phyloP scores from a whole-genome alignment of 2,888 invertebrate species.

The Drosophila nr. fundita region DNA sequence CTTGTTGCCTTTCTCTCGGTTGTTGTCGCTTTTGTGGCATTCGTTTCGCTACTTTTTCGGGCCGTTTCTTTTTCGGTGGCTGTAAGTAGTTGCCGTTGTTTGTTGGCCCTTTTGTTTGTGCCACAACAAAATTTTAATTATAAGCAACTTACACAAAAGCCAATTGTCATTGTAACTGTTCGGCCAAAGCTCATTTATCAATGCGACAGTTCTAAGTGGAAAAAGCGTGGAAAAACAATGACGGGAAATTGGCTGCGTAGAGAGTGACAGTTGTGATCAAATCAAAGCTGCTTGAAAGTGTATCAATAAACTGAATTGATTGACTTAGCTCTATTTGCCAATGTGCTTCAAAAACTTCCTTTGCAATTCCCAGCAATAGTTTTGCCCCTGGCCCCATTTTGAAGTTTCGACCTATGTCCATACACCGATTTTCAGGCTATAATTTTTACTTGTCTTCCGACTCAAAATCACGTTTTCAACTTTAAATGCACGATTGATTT shows the following conservation, averaged over 20 bases:
- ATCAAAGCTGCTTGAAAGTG: slow-evolving; percentile 3
- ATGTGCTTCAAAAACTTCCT: background rate
- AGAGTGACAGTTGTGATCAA: slow-evolving; percentile 21
- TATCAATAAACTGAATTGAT: slow-evolving; percentile 7
- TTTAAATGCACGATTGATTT: too few species aligned
- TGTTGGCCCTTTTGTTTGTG: slow-evolving; percentile 63
- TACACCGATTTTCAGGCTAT: too few species aligned
- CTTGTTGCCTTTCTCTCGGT: slow-evolving; percentile 69
- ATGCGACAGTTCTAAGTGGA: slow-evolving; percentile 53
- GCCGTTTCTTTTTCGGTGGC: slow-evolving; percentile 64
- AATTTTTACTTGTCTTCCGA: too few species aligned
- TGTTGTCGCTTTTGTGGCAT: slow-evolving; percentile 63
- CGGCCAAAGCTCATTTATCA: slow-evolving; percentile 75
- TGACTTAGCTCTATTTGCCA: background rate
- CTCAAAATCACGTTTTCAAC: too few species aligned
- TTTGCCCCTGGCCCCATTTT: too few species aligned
- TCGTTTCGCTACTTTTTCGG: slow-evolving; percentile 76
- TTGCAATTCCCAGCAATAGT: background rate
- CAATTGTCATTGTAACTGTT: slow-evolving; percentile 79
- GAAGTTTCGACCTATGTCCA: too few species aligned
- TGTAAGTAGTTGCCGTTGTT: slow-evolving; percentile 54
- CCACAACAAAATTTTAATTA: slow-evolving; percentile 72
- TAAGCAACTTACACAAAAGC: slow-evolving; percentile 78
- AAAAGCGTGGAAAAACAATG: slow-evolving; percentile 63
- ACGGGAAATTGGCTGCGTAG: slow-evolving; percentile 25